A percentile compares a stretch with the other conserved stretches of the same genome.
Conservation (phyloP, 2,797 vertebrate species). For the Salmo trutta region DNA sequence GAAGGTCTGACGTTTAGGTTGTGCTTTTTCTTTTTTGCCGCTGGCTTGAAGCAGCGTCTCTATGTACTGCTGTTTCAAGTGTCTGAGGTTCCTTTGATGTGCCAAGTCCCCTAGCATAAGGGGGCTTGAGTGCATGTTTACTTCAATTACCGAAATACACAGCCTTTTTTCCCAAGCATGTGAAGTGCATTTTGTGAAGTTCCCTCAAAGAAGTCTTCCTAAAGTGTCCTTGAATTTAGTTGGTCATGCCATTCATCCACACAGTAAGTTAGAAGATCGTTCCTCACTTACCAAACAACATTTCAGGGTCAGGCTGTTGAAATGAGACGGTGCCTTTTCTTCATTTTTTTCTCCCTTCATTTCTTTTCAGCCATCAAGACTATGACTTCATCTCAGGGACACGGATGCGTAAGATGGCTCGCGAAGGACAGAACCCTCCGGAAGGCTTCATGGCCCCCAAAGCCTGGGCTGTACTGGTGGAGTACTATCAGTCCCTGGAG, state of each 20-base stretch:
- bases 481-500: constrained; percentile 94
- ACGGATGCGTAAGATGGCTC: constrained; percentile 94
- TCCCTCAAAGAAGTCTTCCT: not conserved
- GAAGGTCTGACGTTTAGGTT: constrained; percentile 31
- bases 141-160: not conserved
- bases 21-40: not conserved
- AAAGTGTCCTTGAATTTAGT: not conserved
- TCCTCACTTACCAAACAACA: not conserved
- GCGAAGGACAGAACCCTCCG: constrained; percentile 91
- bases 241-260: not conserved
- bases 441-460: constrained; percentile 96
- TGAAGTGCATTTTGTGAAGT: not conserved
- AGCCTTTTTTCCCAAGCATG: not conserved
- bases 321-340: not conserved
- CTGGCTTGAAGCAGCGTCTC: constrained; percentile 9
- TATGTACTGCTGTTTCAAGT: not conserved
- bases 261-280: not conserved
- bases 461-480: constrained; percentile 92
- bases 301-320: not conserved
- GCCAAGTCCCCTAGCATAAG: not conserved
- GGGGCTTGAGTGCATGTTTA: constrained; percentile 23
- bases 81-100: not conserved
- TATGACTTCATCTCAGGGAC: constrained; percentile 99
- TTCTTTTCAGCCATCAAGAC: constrained; percentile 85
- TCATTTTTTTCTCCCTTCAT: not conserved